phyloP scores from a whole-genome alignment of 2,797 vertebrate species.

The Paratrypauchen microcephalus region DNA sequence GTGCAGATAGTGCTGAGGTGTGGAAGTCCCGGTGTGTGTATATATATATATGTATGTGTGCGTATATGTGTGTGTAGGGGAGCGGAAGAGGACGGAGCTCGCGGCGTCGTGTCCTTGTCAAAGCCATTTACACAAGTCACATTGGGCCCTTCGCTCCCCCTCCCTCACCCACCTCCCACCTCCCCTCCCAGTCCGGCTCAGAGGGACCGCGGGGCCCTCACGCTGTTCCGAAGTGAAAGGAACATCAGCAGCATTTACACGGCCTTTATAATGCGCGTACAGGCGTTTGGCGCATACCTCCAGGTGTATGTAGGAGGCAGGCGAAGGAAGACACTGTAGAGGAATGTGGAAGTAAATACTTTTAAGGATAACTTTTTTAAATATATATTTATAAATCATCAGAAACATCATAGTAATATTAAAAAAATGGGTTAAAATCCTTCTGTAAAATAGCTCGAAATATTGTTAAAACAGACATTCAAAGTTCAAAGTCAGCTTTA shows the following conservation, averaged over 20 bases:
- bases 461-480: too few species aligned
- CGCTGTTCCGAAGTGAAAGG: conserved; percentile 55
- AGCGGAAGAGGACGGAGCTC: conserved; percentile 71
- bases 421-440: too few species aligned
- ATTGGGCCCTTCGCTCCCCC: conserved; percentile 56
- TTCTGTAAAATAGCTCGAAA: too few species aligned
- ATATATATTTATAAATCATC: too few species aligned
- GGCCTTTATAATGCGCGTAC: conserved; percentile 58
- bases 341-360: too few species aligned
- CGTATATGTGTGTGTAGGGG: conserved; percentile 66
- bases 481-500: too few species aligned
- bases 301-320: conserved; percentile 9
- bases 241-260: conserved; percentile 76
- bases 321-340: not conserved
- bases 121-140: conserved; percentile 75
- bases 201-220: conserved; percentile 67
- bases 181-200: conserved; percentile 66
- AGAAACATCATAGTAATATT: too few species aligned
- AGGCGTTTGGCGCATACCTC: conserved; percentile 40
- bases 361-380: too few species aligned
- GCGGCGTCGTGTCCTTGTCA: conserved; percentile 77
- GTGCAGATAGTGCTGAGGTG: conserved; percentile 73
- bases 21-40: conserved; percentile 39
- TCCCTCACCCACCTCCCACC: too few species aligned
- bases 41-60: conserved; percentile 27